Evolutionary conservation across 2,888 invertebrate species (phyloP).

Genomic region (Thymelicus acteon): DNA sequence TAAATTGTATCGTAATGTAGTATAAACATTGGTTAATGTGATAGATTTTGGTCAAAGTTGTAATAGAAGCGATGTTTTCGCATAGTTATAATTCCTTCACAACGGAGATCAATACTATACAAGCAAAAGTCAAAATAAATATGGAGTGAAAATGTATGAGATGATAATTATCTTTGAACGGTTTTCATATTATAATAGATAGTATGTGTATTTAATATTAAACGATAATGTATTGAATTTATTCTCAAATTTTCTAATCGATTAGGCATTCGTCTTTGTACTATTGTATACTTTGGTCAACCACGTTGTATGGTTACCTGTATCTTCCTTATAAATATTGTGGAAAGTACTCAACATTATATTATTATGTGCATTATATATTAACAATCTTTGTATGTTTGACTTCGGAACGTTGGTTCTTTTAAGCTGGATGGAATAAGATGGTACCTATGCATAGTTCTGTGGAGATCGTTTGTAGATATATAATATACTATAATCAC

Average conservation of each 20-base stretch:
- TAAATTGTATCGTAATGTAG: constrained; percentile 20
- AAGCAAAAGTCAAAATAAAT: background rate
- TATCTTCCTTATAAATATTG: constrained; percentile 10
- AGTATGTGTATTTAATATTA: constrained; percentile 12
- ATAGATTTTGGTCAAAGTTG: constrained; percentile 5
- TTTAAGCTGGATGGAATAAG: background rate
- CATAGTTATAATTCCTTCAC: background rate
- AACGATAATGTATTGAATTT: constrained; percentile 25
- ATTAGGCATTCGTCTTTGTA: constrained; percentile 32
- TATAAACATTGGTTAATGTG: constrained; percentile 8
- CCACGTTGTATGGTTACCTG: constrained; percentile 18
- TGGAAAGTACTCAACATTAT: constrained; percentile 25
- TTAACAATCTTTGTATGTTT: background rate
- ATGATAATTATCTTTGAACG: constrained; percentile 11
- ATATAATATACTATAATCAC: background rate
- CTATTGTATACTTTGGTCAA: constrained; percentile 26
- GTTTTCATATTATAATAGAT: constrained; percentile 14
- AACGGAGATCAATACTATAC: background rate
- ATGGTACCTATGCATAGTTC: background rate
- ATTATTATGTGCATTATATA: constrained; percentile 9
- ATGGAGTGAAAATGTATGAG: background rate
- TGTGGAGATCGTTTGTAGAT: background rate
- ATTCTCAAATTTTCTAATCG: constrained; percentile 27
- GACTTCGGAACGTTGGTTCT: background rate
- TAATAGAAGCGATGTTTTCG: background rate